Conservation (phyloP, 2,888 invertebrate species). For the Melanotus villosus region DNA sequence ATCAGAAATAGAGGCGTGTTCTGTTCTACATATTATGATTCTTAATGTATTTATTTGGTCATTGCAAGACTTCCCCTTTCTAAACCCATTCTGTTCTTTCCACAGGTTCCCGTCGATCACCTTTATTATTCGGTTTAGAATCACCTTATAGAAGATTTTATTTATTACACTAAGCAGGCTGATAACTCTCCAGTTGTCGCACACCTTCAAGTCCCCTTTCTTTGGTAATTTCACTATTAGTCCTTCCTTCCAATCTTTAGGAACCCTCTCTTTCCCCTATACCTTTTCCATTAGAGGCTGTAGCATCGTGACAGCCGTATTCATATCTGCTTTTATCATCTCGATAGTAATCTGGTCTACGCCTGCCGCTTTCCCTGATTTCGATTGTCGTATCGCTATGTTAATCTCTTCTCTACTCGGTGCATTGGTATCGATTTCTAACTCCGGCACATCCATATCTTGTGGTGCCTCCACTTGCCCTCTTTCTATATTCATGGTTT, state of each 20-base stretch:
- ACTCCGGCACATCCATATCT: too few species aligned
- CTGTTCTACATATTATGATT: neutral
- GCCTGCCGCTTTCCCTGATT: too few species aligned
- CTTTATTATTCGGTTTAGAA: neutral
- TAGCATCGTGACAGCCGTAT: neutral
- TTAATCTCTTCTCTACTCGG: too few species aligned
- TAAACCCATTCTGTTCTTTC: neutral
- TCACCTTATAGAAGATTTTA: conserved; percentile 1
- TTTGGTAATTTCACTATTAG: neutral
- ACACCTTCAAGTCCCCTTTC: neutral
- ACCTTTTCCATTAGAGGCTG: neutral
- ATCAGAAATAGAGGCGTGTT: neutral
- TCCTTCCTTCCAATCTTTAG: neutral
- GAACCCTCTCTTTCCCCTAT: neutral
- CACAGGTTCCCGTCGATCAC: neutral
- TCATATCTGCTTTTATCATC: neutral
- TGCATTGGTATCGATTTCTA: too few species aligned
- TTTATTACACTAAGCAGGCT: neutral
- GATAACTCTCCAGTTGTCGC: neutral
- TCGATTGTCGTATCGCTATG: too few species aligned
- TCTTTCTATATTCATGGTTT: too few species aligned
- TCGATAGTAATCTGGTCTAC: too few species aligned
- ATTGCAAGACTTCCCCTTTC: neutral
- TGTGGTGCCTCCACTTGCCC: too few species aligned
- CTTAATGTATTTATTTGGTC: conserved; percentile 6